Conservation (phyloP, 2,888 invertebrate genomes). For the Dolomedes plantarius region DNA sequence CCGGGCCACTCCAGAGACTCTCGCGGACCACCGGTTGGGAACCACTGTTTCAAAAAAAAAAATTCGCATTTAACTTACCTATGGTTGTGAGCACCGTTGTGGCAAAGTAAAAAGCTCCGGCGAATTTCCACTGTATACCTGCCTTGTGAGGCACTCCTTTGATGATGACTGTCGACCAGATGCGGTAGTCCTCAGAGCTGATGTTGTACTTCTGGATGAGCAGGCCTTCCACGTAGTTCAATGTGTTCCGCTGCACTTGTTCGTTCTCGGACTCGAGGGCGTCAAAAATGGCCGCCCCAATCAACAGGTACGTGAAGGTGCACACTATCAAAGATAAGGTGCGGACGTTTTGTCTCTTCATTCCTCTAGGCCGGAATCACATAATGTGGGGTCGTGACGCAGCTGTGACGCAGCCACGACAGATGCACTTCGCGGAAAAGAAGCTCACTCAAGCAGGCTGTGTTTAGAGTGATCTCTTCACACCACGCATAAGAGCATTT, state of each 20-base stretch:
- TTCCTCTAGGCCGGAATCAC: slow-evolving; percentile 76
- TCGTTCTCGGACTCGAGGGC: slow-evolving; percentile 97
- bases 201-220: slow-evolving; percentile 95
- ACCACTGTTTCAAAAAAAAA: too few species aligned
- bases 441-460: too few species aligned
- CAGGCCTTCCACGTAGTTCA: slow-evolving; percentile 79
- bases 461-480: too few species aligned
- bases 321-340: slow-evolving; percentile 98
- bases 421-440: not conserved
- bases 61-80: too few species aligned
- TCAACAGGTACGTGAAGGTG: slow-evolving; percentile 97
- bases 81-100: slow-evolving; percentile 98
- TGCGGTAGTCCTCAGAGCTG: slow-evolving; percentile 90
- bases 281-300: slow-evolving; percentile 99
- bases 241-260: slow-evolving; percentile 87
- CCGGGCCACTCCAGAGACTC: too few species aligned
- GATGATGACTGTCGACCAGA: slow-evolving; percentile 95
- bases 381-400: not conserved
- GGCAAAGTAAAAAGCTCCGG: slow-evolving; percentile 99
- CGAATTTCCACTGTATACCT: slow-evolving; percentile 99
- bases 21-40: too few species aligned
- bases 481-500: too few species aligned
- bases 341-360: slow-evolving; percentile 99
- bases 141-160: slow-evolving; percentile 98
- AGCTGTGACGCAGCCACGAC: not conserved